phyloP scores from a whole-genome alignment of 1,140 invertebrate species.

The Tetramorium parvispinum region DNA sequence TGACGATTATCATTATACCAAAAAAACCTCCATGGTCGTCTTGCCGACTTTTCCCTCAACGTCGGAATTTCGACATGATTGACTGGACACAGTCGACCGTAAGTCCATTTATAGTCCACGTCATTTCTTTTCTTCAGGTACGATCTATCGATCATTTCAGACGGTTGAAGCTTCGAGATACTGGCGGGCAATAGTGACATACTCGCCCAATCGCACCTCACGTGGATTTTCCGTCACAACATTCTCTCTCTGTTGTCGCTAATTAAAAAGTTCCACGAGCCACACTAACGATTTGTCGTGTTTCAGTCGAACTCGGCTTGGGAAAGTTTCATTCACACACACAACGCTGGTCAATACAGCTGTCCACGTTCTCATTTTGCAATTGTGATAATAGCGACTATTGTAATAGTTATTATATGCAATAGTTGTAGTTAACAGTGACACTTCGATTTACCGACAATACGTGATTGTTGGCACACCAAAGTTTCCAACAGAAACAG shows the following conservation, averaged over 20 bases:
- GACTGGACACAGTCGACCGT: neutral
- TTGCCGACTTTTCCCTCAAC: neutral
- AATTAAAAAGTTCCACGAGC: constrained; percentile 44
- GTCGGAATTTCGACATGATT: constrained; percentile 9
- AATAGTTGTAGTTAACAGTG: neutral
- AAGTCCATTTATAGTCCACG: neutral
- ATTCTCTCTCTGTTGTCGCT: constrained; percentile 18
- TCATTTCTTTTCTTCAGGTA: constrained; percentile 21
- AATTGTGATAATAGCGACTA: neutral
- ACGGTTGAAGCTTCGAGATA: neutral
- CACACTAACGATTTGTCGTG: constrained; percentile 6
- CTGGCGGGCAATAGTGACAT: neutral
- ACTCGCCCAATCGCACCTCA: neutral
- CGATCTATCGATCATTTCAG: constrained; percentile 55
- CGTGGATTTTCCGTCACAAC: neutral
- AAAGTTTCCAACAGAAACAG: neutral
- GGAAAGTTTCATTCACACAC: constrained; percentile 13
- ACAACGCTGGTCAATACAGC: neutral
- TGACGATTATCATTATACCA: neutral
- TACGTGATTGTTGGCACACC: neutral
- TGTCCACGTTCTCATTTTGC: constrained; percentile 1
- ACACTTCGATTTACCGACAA: neutral
- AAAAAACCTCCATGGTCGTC: neutral
- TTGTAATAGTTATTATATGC: neutral
- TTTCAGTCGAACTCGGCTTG: neutral